Percentiles rank a stretch among this genome's conserved stretches.
phyloP scores from a whole-genome alignment of 2,797 vertebrate genomes.

The Enteromius trimaculatus region DNA sequence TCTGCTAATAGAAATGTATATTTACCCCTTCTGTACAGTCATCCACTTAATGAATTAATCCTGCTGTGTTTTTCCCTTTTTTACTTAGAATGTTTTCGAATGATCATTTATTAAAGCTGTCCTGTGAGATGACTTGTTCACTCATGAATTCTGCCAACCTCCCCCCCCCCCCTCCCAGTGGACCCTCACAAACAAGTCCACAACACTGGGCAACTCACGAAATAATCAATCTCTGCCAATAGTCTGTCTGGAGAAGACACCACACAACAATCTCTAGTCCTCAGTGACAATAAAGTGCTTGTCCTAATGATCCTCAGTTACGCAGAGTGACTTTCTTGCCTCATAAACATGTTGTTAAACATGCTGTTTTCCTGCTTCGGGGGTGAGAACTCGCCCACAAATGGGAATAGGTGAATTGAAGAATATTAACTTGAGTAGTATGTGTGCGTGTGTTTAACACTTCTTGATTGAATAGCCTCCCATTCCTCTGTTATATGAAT shows the following conservation, averaged over 20 bases:
- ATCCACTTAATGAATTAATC: constrained; percentile 60
- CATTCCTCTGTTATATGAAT: constrained; percentile 51
- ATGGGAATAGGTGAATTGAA: constrained; percentile 25
- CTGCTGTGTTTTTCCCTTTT: constrained; percentile 39
- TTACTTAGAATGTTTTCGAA: constrained; percentile 8
- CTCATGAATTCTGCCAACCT: constrained; percentile 15
- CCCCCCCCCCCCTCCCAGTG: neutral
- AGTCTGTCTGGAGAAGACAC: neutral
- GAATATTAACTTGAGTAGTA: constrained; percentile 21
- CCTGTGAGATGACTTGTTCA: constrained; percentile 1
- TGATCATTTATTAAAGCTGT: constrained; percentile 27
- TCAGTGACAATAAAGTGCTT: constrained; percentile 21
- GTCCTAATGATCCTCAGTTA: constrained; percentile 14
- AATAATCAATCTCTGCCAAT: constrained; percentile 13
- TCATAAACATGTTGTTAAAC: constrained; percentile 28
- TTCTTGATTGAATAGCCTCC: constrained; percentile 59
- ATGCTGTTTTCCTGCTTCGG: constrained; percentile 20
- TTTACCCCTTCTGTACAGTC: constrained; percentile 25
- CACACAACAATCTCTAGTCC: neutral
- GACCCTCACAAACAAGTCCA: neutral
- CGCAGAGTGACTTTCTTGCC: constrained; percentile 13
- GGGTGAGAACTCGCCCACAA: neutral
- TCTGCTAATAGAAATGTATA: constrained; percentile 44
- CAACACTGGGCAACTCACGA: neutral
- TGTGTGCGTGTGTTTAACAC: neutral